Conservation (phyloP, 2,888 invertebrate species). For the Tortrix viridana region DNA sequence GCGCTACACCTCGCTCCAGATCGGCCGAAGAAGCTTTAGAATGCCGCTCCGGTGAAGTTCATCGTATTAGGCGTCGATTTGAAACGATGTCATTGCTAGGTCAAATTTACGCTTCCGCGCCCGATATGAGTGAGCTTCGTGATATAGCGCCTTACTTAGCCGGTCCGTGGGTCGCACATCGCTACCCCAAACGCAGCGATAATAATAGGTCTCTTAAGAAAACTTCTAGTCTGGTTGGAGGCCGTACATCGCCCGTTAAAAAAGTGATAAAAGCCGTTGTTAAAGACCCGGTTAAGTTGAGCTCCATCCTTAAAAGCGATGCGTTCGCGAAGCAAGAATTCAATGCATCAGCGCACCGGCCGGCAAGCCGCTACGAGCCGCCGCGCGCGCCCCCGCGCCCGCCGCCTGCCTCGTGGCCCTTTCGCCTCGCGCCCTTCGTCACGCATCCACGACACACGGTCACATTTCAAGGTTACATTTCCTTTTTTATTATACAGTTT, state of each 20-base stretch:
- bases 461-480: slow-evolving; percentile 88
- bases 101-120: slow-evolving; percentile 92
- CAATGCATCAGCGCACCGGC: slow-evolving; percentile 90
- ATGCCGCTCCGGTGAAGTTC: slow-evolving; percentile 87
- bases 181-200: slow-evolving; percentile 88
- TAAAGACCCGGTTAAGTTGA: slow-evolving; percentile 74
- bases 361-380: slow-evolving; percentile 90
- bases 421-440: slow-evolving; percentile 73
- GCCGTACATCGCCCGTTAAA: slow-evolving; percentile 67
- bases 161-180: slow-evolving; percentile 92
- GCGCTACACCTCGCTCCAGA: slow-evolving; percentile 75
- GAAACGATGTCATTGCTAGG: slow-evolving; percentile 89
- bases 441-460: slow-evolving; percentile 87
- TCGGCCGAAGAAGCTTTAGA: slow-evolving; percentile 77
- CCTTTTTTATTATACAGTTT: slow-evolving; percentile 43
- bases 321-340: slow-evolving; percentile 87
- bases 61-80: slow-evolving; percentile 88
- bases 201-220: slow-evolving; percentile 86
- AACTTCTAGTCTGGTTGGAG: slow-evolving; percentile 58
- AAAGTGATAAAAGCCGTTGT: slow-evolving; percentile 71
- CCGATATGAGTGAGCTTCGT: slow-evolving; percentile 89
- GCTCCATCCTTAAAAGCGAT: slow-evolving; percentile 77
- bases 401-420: slow-evolving; percentile 74
- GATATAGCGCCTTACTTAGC: slow-evolving; percentile 91
- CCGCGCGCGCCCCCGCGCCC: slow-evolving; percentile 83